Conservation (phyloP, 2,797 vertebrate genomes). For the Gephyroberyx darwinii region DNA sequence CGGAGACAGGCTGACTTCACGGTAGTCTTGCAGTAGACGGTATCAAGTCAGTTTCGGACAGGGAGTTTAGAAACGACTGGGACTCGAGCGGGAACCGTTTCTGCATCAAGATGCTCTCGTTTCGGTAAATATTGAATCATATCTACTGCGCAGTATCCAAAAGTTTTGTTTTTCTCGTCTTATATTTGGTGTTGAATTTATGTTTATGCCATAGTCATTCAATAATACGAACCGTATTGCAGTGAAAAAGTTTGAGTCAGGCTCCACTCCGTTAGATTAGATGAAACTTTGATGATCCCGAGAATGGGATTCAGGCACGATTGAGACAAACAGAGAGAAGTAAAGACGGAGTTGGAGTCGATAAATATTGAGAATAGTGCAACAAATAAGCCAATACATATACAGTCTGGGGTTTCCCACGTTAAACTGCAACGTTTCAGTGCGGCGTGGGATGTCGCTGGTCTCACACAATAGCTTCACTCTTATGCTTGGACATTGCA, state of each 20-base stretch:
- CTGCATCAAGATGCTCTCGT: slow-evolving; percentile 42
- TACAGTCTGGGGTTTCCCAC: neutral
- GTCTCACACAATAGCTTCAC: neutral
- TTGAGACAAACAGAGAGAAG: fast-evolving
- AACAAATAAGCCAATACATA: no score
- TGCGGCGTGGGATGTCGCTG: slow-evolving; percentile 54
- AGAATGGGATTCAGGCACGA: fast-evolving
- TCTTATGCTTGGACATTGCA: neutral
- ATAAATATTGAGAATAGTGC: neutral
- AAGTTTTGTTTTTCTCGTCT: neutral
- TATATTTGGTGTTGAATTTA: neutral
- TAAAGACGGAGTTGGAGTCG: fast-evolving
- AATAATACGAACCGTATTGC: neutral
- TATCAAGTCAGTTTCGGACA: neutral
- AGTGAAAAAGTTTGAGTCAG: neutral
- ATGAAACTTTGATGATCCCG: neutral
- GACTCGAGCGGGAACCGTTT: slow-evolving; percentile 1
- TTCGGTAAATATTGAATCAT: slow-evolving; percentile 59
- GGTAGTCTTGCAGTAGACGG: slow-evolving; percentile 5
- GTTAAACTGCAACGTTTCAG: slow-evolving; percentile 29
- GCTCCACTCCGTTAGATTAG: neutral
- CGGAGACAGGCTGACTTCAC: slow-evolving; percentile 46
- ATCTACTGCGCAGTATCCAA: no score
- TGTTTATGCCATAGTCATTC: neutral
- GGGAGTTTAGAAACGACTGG: neutral